Percentiles rank a stretch among this genome's conserved stretches.
phyloP scores from a whole-genome alignment of 2,113 vertebrate species.

The Piprites chloris region DNA sequence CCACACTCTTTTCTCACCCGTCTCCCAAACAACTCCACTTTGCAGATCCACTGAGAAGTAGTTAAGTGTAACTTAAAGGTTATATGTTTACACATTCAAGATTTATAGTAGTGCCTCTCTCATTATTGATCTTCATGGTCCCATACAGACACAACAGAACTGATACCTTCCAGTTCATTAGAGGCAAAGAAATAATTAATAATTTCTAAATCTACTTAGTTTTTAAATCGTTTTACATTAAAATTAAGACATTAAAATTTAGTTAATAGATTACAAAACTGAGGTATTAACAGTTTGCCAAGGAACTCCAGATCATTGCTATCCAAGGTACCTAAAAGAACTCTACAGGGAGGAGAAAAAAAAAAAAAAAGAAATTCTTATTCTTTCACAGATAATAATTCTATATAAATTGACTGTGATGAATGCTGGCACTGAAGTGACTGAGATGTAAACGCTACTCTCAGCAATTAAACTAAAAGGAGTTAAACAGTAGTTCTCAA shows the following conservation, averaged over 20 bases:
- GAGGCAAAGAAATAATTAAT: background rate
- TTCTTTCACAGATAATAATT: background rate
- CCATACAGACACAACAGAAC: background rate
- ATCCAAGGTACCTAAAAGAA: background rate
- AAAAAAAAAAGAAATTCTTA: background rate
- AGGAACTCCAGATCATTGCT: background rate
- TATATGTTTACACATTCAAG: background rate
- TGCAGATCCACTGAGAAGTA: background rate
- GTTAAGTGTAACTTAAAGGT: background rate
- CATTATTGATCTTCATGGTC: background rate
- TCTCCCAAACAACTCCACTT: background rate
- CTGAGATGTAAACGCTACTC: background rate
- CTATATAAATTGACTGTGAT: background rate
- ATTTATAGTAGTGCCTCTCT: background rate
- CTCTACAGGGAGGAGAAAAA: accelerated
- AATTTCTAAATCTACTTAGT: background rate
- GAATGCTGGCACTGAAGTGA: background rate
- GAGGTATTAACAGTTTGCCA: background rate
- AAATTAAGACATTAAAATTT: background rate
- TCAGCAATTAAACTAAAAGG: background rate
- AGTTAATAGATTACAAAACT: background rate
- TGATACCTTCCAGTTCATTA: background rate
- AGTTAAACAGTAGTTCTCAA: background rate
- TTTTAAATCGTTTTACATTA: background rate
- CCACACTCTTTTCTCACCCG: background rate